Base-by-base conservation (phyloP, 1,140 invertebrate species). In the Euschistus heros region DNA sequence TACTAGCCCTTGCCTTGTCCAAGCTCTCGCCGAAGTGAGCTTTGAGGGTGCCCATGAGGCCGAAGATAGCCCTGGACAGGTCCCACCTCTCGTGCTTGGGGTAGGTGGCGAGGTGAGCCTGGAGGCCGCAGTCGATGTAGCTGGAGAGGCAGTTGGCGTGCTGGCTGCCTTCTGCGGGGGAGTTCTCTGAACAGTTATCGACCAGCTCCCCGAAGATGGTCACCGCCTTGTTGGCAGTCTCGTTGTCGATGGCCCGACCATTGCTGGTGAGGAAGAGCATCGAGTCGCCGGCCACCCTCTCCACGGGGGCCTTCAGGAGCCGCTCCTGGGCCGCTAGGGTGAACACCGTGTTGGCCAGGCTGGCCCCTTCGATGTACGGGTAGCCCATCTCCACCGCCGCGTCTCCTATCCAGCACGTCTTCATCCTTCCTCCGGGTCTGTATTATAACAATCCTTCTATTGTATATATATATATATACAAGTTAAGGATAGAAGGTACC, bases 321-420 rank as follows among this genome's bases (percentile, higher is more conserved):
- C 80, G 79, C 67, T 86, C 83, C 72, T 84, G 81, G 6, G 81
- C 82, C 1, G 85, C 85, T 46, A 86, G 68, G 7, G 81, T 84
- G 71, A 81, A 86, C 2, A 84, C 79, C 1, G 84, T 80, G 73
- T 86, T 86, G 8, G 81, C 80, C 20, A 82, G 74, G 73, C 82
- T 82, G 14, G 82, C 84, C 20, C 84, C 81, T 65, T 80, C 80
- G 67, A 86, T 85, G 77, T 78, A 83, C 42, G 81, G 79, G 0
- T 85, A 85, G 0, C 86, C 86, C 78, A 88, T 80, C 75, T 89
- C 86, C 13, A 85, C 83, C 3, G 85, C 81, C 0, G 83, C 79
- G 66, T 88, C 86, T 30, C 85, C 85, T 24, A 88, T 75, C 80
- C 83, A 85, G 70, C 84, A 85, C 0, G 86, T 87, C 73, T 86